Conservation (phyloP, 2,888 invertebrate genomes). For the Himalopsyche anomala region DNA sequence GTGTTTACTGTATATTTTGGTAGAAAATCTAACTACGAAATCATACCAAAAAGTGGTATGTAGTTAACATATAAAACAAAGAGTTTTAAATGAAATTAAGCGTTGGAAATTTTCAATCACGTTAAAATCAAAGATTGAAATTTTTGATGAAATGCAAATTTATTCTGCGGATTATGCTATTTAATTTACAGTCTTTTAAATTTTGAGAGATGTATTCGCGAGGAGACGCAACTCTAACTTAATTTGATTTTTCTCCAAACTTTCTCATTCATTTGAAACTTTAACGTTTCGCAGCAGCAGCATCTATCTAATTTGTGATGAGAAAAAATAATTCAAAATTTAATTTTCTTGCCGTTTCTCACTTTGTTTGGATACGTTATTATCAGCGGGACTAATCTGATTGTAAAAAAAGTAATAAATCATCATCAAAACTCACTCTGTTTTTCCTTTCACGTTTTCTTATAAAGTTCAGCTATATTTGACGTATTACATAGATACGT, state of each 20-base stretch:
- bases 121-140: constrained; percentile 8
- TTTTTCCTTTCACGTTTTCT: constrained; percentile 8
- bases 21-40: too few relatives aligned
- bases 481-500: not conserved
- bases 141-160: constrained; percentile 27
- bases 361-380: constrained; percentile 56
- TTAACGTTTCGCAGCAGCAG: constrained; percentile 47
- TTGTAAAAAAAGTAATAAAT: constrained; percentile 55
- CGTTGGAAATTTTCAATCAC: too few relatives aligned
- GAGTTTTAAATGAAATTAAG: too few relatives aligned
- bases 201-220: constrained; percentile 44
- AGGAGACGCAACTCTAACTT: constrained; percentile 55
- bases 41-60: too few relatives aligned
- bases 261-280: constrained; percentile 53
- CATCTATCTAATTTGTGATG: constrained; percentile 58
- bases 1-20: too few relatives aligned
- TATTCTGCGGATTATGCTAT: constrained; percentile 27
- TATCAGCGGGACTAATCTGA: constrained; percentile 54
- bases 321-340: constrained; percentile 60
- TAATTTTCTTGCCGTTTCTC: constrained; percentile 53
- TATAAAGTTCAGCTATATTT: not conserved
- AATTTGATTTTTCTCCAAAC: constrained; percentile 60
- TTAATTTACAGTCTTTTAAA: constrained; percentile 31
- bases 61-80: too few relatives aligned
- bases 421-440: constrained; percentile 53